These are phyloP conservation scores for Drosophila quinaria DNA, from an alignment of 2,888 invertebrate genomes.

Conservation along the genomic window DNA sequence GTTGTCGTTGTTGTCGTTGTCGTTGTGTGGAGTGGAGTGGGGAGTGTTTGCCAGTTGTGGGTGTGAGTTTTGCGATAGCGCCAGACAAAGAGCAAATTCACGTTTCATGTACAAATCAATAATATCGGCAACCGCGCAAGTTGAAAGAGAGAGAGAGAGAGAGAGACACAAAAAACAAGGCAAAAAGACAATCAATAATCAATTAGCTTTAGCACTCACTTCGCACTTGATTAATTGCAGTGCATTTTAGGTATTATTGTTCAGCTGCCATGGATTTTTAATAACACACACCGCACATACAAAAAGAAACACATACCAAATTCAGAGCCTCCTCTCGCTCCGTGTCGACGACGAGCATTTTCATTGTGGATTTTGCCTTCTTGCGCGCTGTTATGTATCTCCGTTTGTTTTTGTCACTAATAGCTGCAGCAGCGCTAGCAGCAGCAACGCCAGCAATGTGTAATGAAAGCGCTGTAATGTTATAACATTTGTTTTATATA, in stretches of 20 bases:
- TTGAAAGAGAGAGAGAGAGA: slow-evolving; percentile 27
- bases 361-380: slow-evolving; percentile 72
- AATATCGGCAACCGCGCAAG: slow-evolving; percentile 52
- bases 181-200: slow-evolving; percentile 63
- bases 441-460: slow-evolving; percentile 69
- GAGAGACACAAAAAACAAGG: slow-evolving; percentile 21
- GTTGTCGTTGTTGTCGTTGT: slow-evolving; percentile 1
- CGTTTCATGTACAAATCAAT: slow-evolving; percentile 78
- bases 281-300: slow-evolving; percentile 69
- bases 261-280: slow-evolving; percentile 51
- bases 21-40: slow-evolving; percentile 1
- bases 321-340: slow-evolving; percentile 92
- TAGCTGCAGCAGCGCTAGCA: slow-evolving; percentile 55
- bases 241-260: slow-evolving; percentile 24
- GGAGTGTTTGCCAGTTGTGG: slow-evolving; percentile 24
- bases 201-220: slow-evolving; percentile 47
- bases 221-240: slow-evolving; percentile 52
- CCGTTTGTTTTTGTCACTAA: slow-evolving; percentile 66
- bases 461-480: slow-evolving; percentile 69
- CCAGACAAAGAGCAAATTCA: slow-evolving; percentile 58
- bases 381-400: slow-evolving; percentile 71
- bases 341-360: slow-evolving; percentile 89
- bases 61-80: slow-evolving; percentile 67
- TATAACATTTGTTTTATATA: slow-evolving; percentile 35
- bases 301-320: slow-evolving; percentile 69